Percentiles rank a stretch among this genome's conserved stretches.
Conservation (phyloP, 2,797 vertebrate genomes). For the Pseudopleuronectes americanus region DNA sequence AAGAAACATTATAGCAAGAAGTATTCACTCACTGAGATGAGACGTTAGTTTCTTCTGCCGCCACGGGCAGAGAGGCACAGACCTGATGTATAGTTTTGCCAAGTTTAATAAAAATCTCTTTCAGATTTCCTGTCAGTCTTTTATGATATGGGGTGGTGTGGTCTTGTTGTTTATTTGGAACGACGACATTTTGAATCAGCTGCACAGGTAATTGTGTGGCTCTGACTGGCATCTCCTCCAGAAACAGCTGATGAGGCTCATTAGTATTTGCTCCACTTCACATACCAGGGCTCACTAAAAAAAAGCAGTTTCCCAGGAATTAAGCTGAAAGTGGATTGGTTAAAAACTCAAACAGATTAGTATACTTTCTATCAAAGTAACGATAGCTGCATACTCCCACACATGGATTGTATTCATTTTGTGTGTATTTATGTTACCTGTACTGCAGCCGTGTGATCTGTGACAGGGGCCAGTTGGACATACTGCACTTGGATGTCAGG, state of each 20-base stretch:
- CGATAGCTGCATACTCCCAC: slow-evolving; percentile 7
- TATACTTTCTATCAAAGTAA: slow-evolving; percentile 46
- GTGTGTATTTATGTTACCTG: slow-evolving; percentile 82
- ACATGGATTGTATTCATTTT: slow-evolving; percentile 11
- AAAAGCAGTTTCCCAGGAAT: not conserved
- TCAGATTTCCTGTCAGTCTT: not conserved
- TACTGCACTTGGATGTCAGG: slow-evolving; percentile 99
- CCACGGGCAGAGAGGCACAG: not conserved
- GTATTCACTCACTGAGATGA: not conserved
- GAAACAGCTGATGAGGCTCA: slow-evolving; percentile 4
- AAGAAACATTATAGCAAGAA: not conserved
- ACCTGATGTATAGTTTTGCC: not conserved
- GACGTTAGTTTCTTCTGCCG: not conserved
- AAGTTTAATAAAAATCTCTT: not conserved
- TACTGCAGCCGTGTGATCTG: slow-evolving; percentile 87
- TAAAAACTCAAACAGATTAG: slow-evolving; percentile 60
- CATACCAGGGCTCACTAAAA: not conserved
- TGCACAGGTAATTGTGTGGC: not conserved
- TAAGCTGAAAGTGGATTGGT: slow-evolving; percentile 11
- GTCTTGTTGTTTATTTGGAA: slow-evolving; percentile 15
- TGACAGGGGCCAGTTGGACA: slow-evolving; percentile 94
- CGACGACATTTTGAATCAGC: not conserved
- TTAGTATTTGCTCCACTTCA: not conserved
- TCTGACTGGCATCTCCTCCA: not conserved
- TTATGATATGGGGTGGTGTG: slow-evolving; percentile 1